phyloP scores from a whole-genome alignment of 2,888 invertebrate species.

The Scaptomyza parva region DNA sequence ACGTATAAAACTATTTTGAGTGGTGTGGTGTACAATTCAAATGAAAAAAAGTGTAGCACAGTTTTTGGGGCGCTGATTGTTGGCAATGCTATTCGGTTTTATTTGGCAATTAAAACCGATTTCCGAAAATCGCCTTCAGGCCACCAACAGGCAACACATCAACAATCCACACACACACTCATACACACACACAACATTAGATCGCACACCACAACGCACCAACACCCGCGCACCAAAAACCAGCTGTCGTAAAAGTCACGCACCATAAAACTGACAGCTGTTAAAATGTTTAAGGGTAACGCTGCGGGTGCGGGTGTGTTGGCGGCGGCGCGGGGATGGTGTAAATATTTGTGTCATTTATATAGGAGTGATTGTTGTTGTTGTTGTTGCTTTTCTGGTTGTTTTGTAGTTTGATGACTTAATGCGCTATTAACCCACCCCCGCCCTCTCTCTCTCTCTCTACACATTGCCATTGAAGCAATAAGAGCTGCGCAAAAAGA shows the following conservation, averaged over 20 bases:
- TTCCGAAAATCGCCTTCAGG: conserved; percentile 65
- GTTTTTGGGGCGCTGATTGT: conserved; percentile 64
- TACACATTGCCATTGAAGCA: conserved; percentile 18
- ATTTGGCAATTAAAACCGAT: conserved; percentile 78
- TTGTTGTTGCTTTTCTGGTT: conserved; percentile 32
- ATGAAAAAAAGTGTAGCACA: conserved; percentile 50
- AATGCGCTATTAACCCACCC: conserved; percentile 66
- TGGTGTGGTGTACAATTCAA: too few relatives aligned
- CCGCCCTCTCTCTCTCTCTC: too few relatives aligned
- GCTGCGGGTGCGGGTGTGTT: too few relatives aligned
- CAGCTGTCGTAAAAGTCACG: conserved; percentile 78
- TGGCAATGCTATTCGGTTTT: conserved; percentile 67
- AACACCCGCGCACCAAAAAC: conserved; percentile 17
- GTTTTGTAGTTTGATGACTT: conserved; percentile 62
- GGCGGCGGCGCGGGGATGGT: not conserved
- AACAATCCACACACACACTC: not conserved
- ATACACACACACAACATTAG: not conserved
- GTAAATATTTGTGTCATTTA: conserved; percentile 18
- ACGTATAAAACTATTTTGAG: conserved; percentile 68
- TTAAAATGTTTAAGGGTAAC: conserved; percentile 63
- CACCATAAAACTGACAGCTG: conserved; percentile 80
- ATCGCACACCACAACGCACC: conserved; percentile 16
- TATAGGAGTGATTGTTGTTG: conserved; percentile 13
- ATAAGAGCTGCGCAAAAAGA: conserved; percentile 16
- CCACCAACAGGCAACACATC: conserved; percentile 8